phyloP scores from a whole-genome alignment of 2,113 vertebrate species.

The Bos javanicus region DNA sequence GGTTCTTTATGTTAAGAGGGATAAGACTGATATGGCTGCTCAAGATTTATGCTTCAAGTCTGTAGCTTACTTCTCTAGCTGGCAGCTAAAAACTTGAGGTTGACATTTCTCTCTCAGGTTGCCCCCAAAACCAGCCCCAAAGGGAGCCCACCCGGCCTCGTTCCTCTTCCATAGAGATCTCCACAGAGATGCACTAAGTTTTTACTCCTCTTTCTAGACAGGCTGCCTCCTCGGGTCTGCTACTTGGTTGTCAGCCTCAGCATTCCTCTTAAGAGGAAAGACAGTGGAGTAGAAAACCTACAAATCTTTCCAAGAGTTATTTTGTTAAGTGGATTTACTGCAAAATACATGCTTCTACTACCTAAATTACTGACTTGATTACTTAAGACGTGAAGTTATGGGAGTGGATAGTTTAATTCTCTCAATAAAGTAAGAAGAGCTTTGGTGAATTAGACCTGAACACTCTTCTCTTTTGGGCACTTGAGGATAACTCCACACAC shows the following conservation, averaged over 20 bases:
- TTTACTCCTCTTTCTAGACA: not conserved
- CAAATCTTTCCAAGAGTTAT: not conserved
- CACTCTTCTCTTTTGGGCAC: not conserved
- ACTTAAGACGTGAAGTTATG: not conserved
- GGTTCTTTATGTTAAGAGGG: not conserved
- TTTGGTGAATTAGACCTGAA: not conserved
- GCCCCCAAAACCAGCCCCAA: not conserved
- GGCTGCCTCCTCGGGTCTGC: not conserved
- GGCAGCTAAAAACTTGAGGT: not conserved
- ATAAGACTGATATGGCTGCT: not conserved
- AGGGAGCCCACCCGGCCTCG: not conserved
- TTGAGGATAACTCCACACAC: not conserved
- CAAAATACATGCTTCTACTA: not conserved
- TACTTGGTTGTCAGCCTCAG: not conserved
- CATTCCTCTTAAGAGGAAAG: not conserved
- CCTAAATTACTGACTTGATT: not conserved
- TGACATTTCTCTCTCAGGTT: not conserved
- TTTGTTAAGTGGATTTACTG: not conserved
- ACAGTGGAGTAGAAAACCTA: not conserved
- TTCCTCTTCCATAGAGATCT: not conserved
- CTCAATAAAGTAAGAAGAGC: not conserved
- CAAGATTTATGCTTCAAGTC: not conserved
- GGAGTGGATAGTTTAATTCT: not conserved
- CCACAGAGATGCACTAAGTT: not conserved
- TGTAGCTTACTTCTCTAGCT: not conserved